These are phyloP conservation scores for Gymnarchus niloticus DNA, from an alignment of 2,113 vertebrate genomes.

Conservation along the genomic window DNA sequence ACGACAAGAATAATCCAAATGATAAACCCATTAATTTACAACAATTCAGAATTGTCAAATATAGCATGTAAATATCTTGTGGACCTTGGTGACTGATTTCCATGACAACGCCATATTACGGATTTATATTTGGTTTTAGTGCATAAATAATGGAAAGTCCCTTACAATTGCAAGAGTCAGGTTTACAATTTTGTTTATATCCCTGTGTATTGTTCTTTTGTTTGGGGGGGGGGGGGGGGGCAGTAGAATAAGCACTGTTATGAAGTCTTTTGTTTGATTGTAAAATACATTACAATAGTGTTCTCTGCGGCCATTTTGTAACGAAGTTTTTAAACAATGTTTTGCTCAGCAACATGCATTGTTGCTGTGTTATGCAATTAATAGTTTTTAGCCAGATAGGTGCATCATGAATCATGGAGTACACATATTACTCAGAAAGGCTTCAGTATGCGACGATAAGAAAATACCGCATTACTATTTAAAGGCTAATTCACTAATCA, in stretches of 20 bases:
- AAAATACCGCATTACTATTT: not conserved
- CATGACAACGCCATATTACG: not conserved
- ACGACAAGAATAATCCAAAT: not conserved
- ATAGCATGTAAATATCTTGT: not conserved
- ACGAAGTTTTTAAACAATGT: not conserved
- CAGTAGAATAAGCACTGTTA: too few species aligned
- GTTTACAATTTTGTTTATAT: not conserved
- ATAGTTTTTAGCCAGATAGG: conserved; percentile 1
- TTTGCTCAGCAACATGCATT: not conserved
- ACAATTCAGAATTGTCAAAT: not conserved
- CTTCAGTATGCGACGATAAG: not conserved
- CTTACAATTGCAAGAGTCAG: too few species aligned
- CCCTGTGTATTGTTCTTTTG: not conserved
- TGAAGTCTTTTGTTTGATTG: not conserved
- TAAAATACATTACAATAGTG: not conserved
- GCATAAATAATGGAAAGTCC: not conserved
- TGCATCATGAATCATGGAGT: not conserved
- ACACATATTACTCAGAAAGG: not conserved
- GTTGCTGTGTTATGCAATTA: not conserved
- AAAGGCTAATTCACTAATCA: not conserved
- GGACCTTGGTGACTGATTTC: not conserved
- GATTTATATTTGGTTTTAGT: not conserved
- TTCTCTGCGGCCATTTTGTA: not conserved
- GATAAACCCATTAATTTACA: not conserved
- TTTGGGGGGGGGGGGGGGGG: too few species aligned